These are phyloP conservation scores for Chelonus insularis DNA, from an alignment of 1,140 invertebrate species.

Conservation along the genomic window DNA sequence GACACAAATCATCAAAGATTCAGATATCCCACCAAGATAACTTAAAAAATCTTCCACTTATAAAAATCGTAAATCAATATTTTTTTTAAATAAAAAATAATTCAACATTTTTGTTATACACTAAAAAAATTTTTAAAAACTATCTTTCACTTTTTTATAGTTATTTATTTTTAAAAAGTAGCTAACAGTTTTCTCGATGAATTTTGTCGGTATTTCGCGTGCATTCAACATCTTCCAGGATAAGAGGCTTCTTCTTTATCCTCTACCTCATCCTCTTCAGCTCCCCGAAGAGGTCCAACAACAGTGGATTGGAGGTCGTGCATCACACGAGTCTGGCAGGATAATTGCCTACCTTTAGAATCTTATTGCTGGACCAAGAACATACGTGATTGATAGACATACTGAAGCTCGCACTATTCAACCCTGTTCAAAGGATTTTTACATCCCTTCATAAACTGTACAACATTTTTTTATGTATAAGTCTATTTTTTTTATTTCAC, in stretches of 20 bases:
- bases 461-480: background rate
- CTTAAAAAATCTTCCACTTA: background rate
- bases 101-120: too few relatives aligned
- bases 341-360: slow-evolving; percentile 48
- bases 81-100: background rate
- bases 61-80: background rate
- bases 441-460: background rate
- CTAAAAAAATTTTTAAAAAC: background rate
- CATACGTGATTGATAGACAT: slow-evolving; percentile 55
- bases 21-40: background rate
- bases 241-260: background rate
- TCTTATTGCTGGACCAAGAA: slow-evolving; percentile 48
- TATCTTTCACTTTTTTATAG: background rate
- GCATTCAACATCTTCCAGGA: background rate
- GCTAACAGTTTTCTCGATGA: background rate
- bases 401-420: slow-evolving; percentile 4
- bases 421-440: slow-evolving; percentile 10
- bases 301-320: slow-evolving; percentile 49
- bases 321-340: slow-evolving; percentile 56
- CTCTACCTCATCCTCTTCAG: background rate
- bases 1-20: background rate
- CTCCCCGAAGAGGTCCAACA: slow-evolving; percentile 33
- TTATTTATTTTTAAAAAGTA: background rate
- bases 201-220: slow-evolving; percentile 5
- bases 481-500: background rate